Conservation (phyloP, 2,797 vertebrate species). For the Poecile montanus region DNA sequence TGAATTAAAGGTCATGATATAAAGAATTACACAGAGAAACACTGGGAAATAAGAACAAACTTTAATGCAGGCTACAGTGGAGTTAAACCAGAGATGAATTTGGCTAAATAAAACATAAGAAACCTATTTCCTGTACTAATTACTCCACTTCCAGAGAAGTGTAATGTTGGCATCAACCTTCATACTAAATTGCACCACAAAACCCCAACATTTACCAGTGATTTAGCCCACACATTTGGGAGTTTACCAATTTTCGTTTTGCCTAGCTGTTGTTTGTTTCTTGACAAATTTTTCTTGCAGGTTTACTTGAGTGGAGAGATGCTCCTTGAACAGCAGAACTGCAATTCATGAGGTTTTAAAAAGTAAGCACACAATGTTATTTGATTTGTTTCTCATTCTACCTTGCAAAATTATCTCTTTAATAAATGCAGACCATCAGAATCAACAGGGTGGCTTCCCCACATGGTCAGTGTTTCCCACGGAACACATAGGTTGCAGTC, state of each 20-base stretch:
- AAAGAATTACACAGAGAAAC: background rate
- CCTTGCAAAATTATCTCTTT: background rate
- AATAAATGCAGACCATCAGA: background rate
- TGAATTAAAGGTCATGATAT: background rate
- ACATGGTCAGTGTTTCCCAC: background rate
- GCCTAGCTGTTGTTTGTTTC: background rate
- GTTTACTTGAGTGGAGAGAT: background rate
- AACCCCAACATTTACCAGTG: slow-evolving; percentile 31
- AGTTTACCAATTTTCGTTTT: background rate
- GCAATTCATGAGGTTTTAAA: background rate
- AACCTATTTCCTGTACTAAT: slow-evolving; percentile 65
- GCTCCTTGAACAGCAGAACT: background rate
- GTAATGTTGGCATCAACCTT: slow-evolving; percentile 32
- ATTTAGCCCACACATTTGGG: background rate
- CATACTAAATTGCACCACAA: slow-evolving; percentile 31
- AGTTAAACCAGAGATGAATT: slow-evolving; percentile 56
- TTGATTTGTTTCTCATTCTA: background rate
- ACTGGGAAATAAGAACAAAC: slow-evolving; percentile 25
- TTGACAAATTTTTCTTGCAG: background rate
- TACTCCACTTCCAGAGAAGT: slow-evolving; percentile 24
- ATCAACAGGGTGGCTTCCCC: background rate
- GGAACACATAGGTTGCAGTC: background rate
- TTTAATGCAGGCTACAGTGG: background rate
- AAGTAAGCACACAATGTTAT: background rate
- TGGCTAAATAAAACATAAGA: slow-evolving; percentile 59